phyloP scores from a whole-genome alignment of 2,113 vertebrate species.

The Strigops habroptila region DNA sequence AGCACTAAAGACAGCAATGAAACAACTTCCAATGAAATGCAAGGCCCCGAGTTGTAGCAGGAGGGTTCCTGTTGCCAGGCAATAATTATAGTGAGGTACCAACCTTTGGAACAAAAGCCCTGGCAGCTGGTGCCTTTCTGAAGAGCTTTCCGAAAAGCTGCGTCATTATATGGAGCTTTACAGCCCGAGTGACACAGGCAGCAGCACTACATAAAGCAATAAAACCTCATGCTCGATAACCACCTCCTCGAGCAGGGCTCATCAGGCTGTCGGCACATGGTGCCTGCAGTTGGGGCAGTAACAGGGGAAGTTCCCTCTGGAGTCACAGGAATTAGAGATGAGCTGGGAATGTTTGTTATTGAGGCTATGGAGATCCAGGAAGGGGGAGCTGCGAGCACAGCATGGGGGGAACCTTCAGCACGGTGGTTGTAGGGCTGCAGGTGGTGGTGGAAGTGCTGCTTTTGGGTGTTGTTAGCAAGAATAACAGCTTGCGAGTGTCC shows the following conservation, averaged over 20 bases:
- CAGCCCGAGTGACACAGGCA: background rate
- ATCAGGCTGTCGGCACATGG: rapidly evolving
- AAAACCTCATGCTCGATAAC: background rate
- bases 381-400: background rate
- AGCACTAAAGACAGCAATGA: background rate
- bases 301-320: background rate
- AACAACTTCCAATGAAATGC: background rate
- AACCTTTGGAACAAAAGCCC: background rate
- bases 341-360: background rate
- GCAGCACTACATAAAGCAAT: background rate
- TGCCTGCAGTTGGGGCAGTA: background rate
- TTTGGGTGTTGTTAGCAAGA: background rate
- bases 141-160: background rate
- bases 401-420: background rate
- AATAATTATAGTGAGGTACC: background rate
- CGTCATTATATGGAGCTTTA: background rate
- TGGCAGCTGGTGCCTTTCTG: background rate
- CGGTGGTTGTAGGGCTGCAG: background rate
- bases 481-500: background rate
- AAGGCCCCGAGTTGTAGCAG: background rate
- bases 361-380: background rate
- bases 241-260: background rate
- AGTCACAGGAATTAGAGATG: background rate
- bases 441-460: background rate
- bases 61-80: background rate